Percentiles rank a stretch among this genome's conserved stretches.
These are phyloP conservation scores for Thermophis baileyi DNA, from an alignment of 2,113 vertebrate species.

Conservation along the genomic window DNA sequence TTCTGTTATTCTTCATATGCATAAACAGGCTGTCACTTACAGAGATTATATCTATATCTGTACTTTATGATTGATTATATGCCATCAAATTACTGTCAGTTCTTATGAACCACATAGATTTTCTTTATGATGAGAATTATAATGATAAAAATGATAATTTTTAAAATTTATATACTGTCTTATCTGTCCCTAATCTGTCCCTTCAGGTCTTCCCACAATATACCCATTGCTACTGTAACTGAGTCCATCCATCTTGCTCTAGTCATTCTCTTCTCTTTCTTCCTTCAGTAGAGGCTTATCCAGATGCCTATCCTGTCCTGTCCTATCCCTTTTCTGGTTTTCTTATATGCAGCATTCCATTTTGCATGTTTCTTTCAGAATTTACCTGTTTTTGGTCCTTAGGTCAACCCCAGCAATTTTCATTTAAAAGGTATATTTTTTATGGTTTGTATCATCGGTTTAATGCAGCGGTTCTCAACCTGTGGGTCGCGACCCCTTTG, in stretches of 20 bases:
- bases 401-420: too few relatives aligned
- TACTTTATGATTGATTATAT: neutral
- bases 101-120: neutral
- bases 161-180: neutral
- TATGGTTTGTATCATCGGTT: neutral
- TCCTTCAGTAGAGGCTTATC: too few relatives aligned
- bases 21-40: neutral
- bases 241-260: neutral
- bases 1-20: neutral
- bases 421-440: neutral
- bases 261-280: neutral
- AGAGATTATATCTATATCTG: neutral
- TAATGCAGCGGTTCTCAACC: too few relatives aligned
- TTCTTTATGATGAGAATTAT: neutral
- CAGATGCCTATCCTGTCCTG: too few relatives aligned
- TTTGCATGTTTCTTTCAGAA: neutral
- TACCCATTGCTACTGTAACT: neutral
- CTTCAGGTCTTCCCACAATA: neutral
- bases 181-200: neutral
- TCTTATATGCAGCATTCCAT: neutral
- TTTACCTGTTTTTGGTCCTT: too few relatives aligned
- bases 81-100: neutral
- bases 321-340: neutral
- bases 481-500: too few relatives aligned
- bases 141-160: neutral